Evolutionary conservation across 1,140 invertebrate genomes (phyloP).

Genomic region (Rhyacophila brunnea): DNA sequence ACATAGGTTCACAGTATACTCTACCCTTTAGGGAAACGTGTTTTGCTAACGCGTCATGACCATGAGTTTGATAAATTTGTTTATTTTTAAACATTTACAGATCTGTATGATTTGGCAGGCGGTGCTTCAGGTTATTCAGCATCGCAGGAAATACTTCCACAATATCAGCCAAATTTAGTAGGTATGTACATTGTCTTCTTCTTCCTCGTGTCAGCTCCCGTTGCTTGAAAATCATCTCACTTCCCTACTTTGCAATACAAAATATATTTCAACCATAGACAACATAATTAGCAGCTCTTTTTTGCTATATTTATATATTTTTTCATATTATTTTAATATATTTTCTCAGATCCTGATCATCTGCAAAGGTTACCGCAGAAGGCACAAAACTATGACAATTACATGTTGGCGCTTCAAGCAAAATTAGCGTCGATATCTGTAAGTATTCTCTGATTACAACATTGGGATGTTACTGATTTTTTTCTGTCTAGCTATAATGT

Average conservation of each 20-base stretch:
- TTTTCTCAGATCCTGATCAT: conserved; percentile 43
- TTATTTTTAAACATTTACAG: conserved; percentile 16
- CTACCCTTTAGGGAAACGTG: too few species aligned
- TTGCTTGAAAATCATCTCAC: too few species aligned
- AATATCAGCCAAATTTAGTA: conserved; percentile 29
- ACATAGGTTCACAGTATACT: too few species aligned
- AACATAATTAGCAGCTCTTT: neutral
- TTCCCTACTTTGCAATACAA: too few species aligned
- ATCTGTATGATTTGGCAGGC: conserved; percentile 27
- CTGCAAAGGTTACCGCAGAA: conserved; percentile 56
- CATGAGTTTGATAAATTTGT: too few species aligned
- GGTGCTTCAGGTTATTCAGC: conserved; percentile 3
- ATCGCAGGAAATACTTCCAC: conserved; percentile 23
- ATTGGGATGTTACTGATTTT: neutral
- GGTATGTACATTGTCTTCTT: too few species aligned
- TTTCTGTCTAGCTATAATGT: neutral
- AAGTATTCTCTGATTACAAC: conserved; percentile 32
- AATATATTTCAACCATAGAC: neutral
- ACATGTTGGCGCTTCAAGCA: conserved; percentile 59
- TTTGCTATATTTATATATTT: too few species aligned
- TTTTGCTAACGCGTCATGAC: too few species aligned
- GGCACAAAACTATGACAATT: conserved; percentile 55
- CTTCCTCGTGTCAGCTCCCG: too few species aligned
- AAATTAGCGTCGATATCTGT: conserved; percentile 58
- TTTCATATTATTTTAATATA: too few species aligned